phyloP scores from a whole-genome alignment of 2,888 invertebrate genomes.

The Barypeithes pellucidus region DNA sequence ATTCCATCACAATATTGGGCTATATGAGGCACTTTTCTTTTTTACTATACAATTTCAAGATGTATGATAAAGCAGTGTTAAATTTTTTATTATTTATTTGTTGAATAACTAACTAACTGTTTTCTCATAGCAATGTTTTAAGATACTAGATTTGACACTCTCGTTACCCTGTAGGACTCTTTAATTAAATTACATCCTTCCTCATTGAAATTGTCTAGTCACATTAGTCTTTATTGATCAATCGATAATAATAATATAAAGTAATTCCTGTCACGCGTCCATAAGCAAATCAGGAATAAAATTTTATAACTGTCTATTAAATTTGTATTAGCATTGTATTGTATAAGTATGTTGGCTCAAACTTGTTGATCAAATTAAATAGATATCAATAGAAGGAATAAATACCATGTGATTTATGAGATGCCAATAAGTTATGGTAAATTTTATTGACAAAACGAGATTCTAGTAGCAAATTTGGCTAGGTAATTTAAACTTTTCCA shows the following conservation, averaged over 20 bases:
- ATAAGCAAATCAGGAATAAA: not conserved
- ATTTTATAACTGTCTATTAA: not conserved
- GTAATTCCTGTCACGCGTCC: constrained; percentile 5
- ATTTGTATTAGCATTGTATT: not conserved
- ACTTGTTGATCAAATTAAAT: not conserved
- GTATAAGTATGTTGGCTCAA: not conserved
- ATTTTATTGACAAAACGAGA: not conserved
- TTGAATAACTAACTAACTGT: too few relatives aligned
- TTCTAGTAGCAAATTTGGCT: not conserved
- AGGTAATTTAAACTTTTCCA: not conserved
- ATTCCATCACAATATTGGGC: too few relatives aligned
- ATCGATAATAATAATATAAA: constrained; percentile 12
- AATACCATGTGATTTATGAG: not conserved
- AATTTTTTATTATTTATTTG: too few relatives aligned
- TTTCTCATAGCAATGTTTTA: too few relatives aligned
- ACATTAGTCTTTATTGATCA: constrained; percentile 26
- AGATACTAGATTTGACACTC: too few relatives aligned
- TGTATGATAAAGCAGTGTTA: too few relatives aligned
- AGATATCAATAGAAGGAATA: not conserved
- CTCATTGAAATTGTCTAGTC: constrained; percentile 24
- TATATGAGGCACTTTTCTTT: too few relatives aligned
- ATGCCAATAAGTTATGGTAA: not conserved
- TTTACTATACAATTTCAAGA: too few relatives aligned
- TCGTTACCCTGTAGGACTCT: too few relatives aligned
- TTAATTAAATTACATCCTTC: constrained; percentile 25